Evolutionary conservation across 2,797 vertebrate species (phyloP), one percentile per base, ranked within the genome.

Genomic region (Pempheris klunzingeri): DNA sequence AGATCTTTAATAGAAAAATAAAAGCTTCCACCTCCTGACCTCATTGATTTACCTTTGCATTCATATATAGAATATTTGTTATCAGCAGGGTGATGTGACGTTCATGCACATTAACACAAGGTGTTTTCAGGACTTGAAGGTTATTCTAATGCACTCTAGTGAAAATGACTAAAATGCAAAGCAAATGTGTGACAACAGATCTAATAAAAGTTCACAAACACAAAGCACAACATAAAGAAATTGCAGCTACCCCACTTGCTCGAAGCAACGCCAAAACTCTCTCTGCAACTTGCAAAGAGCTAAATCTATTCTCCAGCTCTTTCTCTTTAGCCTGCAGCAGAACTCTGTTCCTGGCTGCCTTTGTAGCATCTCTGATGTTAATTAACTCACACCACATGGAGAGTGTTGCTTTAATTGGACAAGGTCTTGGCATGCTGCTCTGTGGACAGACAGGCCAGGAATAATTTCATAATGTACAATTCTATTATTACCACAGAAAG

Each of bases 351-450:
- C 76, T 83, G 65, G 61, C 81, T 82, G 76, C 74, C 71, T 90
- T 86, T 88, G 84, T 84, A 81, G 67, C 73, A 79, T 87, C 79
- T 74, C 75, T 88, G 84, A 88, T 88, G 83, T 87, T 91, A 92
- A 92, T 93, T 85, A 91, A 88, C 86, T 89, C 87, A 14, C 88
- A 81, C 86, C 89, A 88, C 88, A 92, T 90, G 89, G 92, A 88
- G 79, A 75, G 83, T 64, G 80, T 76, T 80, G 71, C 83, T 82
- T 84, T 93, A 91, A 92, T 92, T 94, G 91, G 92, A 92, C 90
- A 89, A 84, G 87, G 87, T 82, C 89, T 85, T 90, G 91, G 88
- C 88, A 80, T 74, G 74, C 57, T 30, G 77, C 76, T 86, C 74
- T 24, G 72, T 57, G 78, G 83, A 88, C 87, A 83, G 90, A 77